Conservation (phyloP, 2,888 invertebrate species). For the Brenthis hecate region DNA sequence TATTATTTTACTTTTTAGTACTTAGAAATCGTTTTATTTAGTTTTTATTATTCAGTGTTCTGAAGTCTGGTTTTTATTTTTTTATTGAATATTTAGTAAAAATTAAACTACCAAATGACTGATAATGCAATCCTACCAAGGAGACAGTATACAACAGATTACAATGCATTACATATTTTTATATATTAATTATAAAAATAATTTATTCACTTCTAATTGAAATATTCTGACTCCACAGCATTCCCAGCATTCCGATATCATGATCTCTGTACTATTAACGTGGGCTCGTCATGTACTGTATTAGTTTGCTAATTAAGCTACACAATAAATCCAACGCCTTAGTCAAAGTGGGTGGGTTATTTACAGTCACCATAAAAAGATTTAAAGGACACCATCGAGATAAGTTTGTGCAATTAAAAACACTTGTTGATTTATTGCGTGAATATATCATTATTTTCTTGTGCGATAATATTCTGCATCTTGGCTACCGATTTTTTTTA, state of each 20-base stretch:
- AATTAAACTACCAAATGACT: too few species aligned
- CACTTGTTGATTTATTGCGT: constrained; percentile 43
- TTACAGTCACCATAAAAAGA: constrained; percentile 68
- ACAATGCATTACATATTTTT: too few species aligned
- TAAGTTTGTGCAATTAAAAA: constrained; percentile 53
- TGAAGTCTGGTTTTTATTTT: too few species aligned
- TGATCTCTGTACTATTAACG: constrained; percentile 20
- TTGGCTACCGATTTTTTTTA: constrained; percentile 22
- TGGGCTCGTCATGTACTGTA: constrained; percentile 47
- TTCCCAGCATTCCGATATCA: constrained; percentile 19
- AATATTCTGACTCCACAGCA: not conserved
- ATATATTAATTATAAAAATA: too few species aligned
- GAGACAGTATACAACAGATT: too few species aligned
- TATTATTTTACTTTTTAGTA: too few species aligned
- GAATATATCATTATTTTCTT: constrained; percentile 19
- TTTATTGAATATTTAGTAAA: too few species aligned
- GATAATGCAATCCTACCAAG: too few species aligned
- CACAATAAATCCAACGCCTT: constrained; percentile 54
- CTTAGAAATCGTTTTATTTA: too few species aligned
- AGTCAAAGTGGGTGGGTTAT: constrained; percentile 59
- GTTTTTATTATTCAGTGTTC: too few species aligned
- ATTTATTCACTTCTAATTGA: too few species aligned
- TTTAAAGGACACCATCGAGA: constrained; percentile 60
- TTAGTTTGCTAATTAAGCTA: constrained; percentile 62
- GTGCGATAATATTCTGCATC: constrained; percentile 11